Evolutionary conservation across 37 sponge, comb jelly and placozoan species (phyloP).

Genomic region (Crambe crambe): DNA sequence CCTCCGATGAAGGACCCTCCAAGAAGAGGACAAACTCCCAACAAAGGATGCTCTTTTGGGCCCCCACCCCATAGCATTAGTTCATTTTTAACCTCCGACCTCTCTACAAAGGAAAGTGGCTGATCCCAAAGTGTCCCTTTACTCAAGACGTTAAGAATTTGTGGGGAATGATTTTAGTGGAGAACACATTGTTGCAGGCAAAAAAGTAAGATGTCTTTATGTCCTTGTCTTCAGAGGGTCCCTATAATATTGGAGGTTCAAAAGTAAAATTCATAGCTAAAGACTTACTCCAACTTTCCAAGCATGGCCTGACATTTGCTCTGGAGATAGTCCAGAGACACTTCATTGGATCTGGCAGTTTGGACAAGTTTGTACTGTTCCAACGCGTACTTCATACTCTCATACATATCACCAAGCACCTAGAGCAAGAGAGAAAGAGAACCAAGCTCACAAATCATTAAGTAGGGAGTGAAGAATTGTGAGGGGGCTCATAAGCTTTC

Average conservation of each 20-base stretch:
- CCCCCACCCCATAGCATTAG: too few species aligned
- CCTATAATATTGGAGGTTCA: background rate
- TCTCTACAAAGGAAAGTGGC: too few species aligned
- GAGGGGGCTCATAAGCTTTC: background rate
- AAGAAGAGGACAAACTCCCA: too few species aligned
- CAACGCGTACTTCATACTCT: conserved; percentile 1
- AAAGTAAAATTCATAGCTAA: background rate
- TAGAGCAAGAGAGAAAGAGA: too few species aligned
- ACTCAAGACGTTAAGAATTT: too few species aligned
- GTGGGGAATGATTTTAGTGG: background rate
- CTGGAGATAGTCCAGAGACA: background rate
- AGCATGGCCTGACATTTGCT: conserved; percentile 20
- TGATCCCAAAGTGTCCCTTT: too few species aligned
- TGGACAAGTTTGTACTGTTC: conserved; percentile 9
- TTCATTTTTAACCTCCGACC: too few species aligned
- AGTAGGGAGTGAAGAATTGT: background rate
- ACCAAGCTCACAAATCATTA: too few species aligned
- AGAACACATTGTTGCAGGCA: background rate
- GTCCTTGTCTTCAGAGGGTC: background rate
- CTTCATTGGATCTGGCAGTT: background rate
- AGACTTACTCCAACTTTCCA: conserved; percentile 43
- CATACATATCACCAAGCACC: conserved; percentile 21
- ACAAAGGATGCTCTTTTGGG: too few species aligned
- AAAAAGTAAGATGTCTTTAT: background rate
- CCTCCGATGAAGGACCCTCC: too few species aligned